Evolutionary conservation across 2,797 vertebrate genomes (phyloP).

Genomic region (Galaxias olidus): DNA sequence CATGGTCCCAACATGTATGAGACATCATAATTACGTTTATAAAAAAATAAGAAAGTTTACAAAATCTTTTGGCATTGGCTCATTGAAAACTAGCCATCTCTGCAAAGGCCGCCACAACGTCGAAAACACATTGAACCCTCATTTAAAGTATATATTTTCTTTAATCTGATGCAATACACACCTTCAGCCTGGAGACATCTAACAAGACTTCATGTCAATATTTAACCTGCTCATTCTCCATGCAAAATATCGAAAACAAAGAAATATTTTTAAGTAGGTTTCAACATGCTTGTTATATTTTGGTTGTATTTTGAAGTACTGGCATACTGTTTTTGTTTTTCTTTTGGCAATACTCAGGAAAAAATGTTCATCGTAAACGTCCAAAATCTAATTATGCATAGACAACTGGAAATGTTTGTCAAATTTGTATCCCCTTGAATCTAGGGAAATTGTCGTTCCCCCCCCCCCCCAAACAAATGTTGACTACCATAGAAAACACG

Average conservation of each 20-base stretch:
- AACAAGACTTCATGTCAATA: slow-evolving; percentile 28
- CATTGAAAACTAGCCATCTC: slow-evolving; percentile 58
- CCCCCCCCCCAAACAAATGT: slow-evolving; percentile 30
- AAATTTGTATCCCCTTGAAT: slow-evolving; percentile 36
- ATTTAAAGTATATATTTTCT: slow-evolving; percentile 47
- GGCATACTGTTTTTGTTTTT: slow-evolving; percentile 29
- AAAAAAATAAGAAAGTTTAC: slow-evolving; percentile 62
- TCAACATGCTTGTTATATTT: no score
- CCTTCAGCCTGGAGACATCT: slow-evolving; percentile 37
- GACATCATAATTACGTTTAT: slow-evolving; percentile 70
- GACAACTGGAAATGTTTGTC: slow-evolving; percentile 39
- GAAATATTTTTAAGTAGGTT: no score
- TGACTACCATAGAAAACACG: slow-evolving; percentile 43
- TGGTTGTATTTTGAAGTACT: no score
- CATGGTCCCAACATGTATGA: slow-evolving; percentile 75
- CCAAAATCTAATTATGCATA: slow-evolving; percentile 44
- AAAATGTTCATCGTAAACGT: slow-evolving; percentile 47
- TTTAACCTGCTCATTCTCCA: slow-evolving; percentile 31
- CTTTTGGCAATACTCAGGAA: slow-evolving; percentile 29
- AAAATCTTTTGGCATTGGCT: slow-evolving; percentile 66
- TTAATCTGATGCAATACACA: slow-evolving; percentile 32
- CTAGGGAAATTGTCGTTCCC: slow-evolving; percentile 32
- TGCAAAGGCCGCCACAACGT: slow-evolving; percentile 50
- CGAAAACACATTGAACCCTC: slow-evolving; percentile 53
- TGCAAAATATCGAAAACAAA: slow-evolving; percentile 18